Percentiles rank a stretch among this genome's conserved stretches.
phyloP scores from a whole-genome alignment of 2,113 vertebrate species.

The Uria lomvia region DNA sequence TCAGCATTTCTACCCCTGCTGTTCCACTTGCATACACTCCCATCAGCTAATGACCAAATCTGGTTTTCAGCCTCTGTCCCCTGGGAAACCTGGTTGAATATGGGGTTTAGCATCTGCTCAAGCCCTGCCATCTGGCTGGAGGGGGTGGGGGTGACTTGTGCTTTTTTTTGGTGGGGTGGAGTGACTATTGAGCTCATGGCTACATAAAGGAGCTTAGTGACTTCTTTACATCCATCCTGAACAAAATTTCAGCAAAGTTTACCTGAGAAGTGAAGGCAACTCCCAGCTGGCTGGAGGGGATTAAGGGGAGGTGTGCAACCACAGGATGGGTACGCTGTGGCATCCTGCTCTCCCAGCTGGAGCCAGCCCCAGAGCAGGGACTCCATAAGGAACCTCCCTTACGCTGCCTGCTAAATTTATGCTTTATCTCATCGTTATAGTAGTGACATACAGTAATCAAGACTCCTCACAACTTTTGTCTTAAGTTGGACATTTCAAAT shows the following conservation, averaged over 20 bases:
- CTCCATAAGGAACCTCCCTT: background rate
- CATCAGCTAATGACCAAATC: background rate
- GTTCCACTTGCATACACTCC: background rate
- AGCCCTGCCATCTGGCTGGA: background rate
- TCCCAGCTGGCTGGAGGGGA: background rate
- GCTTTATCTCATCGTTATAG: background rate
- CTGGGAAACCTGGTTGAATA: background rate
- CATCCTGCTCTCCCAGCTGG: background rate
- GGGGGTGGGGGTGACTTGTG: background rate
- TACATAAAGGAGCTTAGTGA: background rate
- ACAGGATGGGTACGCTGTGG: fast-evolving
- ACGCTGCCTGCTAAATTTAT: background rate
- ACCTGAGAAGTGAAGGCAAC: background rate
- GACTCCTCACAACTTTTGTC: background rate
- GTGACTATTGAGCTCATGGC: background rate
- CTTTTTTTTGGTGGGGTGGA: background rate
- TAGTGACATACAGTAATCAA: background rate
- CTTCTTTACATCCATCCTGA: background rate
- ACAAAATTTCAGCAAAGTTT: background rate
- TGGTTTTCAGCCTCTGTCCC: background rate
- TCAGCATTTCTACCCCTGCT: background rate
- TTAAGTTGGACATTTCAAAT: background rate
- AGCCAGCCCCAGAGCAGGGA: background rate
- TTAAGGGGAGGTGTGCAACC: background rate
- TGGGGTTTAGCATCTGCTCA: background rate